Conservation (phyloP, 2,113 vertebrate species). For the Sigmodon hispidus region DNA sequence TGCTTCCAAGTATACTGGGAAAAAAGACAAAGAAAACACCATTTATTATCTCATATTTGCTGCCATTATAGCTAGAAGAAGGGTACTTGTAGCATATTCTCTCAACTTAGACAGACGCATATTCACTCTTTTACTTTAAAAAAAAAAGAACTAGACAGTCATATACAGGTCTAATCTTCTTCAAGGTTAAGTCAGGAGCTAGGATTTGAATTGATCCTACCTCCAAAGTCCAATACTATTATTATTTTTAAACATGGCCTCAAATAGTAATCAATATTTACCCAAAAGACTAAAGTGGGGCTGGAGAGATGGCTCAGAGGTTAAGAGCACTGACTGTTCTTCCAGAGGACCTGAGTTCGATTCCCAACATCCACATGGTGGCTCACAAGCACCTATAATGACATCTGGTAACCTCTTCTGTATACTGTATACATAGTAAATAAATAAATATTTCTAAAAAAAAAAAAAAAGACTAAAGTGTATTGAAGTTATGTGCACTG, state of each 20-base stretch:
- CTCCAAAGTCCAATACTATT: not conserved
- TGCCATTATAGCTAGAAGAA: conserved; percentile 1
- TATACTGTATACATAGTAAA: too few relatives aligned
- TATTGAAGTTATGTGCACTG: too few relatives aligned
- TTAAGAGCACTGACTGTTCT: too few relatives aligned
- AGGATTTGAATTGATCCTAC: conserved; percentile 8
- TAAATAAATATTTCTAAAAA: too few relatives aligned
- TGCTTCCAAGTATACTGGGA: not conserved
- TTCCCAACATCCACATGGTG: too few relatives aligned
- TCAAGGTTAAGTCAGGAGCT: not conserved
- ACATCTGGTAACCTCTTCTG: too few relatives aligned
- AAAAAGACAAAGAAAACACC: not conserved
- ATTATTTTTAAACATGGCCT: not conserved
- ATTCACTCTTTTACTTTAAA: conserved; percentile 28
- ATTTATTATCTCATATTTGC: not conserved
- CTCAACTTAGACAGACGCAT: not conserved
- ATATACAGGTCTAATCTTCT: conserved; percentile 25
- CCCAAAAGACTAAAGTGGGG: too few relatives aligned
- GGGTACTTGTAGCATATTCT: not conserved
- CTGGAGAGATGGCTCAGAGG: too few relatives aligned
- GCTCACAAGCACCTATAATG: too few relatives aligned
- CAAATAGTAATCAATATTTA: conserved; percentile 7
- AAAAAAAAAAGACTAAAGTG: too few relatives aligned
- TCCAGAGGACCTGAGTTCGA: too few relatives aligned
- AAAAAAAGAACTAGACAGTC: not conserved